phyloP scores from a whole-genome alignment of 2,113 vertebrate species.

The Seriola dumerili region DNA sequence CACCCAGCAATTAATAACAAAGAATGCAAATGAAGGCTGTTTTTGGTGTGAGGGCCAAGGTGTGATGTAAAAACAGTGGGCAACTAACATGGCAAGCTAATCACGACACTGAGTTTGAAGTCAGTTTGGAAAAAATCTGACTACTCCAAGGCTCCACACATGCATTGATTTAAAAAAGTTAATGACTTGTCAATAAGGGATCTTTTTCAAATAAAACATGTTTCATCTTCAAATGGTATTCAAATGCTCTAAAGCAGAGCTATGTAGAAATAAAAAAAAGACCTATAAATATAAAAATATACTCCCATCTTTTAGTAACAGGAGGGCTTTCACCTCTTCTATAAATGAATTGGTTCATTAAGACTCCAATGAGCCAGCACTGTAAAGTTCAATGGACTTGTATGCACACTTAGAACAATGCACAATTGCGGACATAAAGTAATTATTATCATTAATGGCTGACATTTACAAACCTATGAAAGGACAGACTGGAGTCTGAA shows the following conservation, averaged over 20 bases:
- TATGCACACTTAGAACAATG: slow-evolving; percentile 1
- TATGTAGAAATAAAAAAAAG: background rate
- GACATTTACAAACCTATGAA: slow-evolving; percentile 31
- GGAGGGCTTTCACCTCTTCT: slow-evolving; percentile 23
- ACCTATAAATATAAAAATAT: background rate
- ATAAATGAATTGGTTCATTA: slow-evolving; percentile 39
- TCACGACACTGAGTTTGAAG: background rate
- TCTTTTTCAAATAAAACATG: background rate
- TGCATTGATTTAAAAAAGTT: background rate
- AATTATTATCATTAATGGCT: slow-evolving; percentile 12
- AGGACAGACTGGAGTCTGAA: background rate
- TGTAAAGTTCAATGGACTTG: slow-evolving; percentile 62
- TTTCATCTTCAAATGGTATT: background rate
- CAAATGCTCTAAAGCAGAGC: background rate
- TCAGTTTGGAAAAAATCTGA: background rate
- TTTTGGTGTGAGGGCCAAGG: background rate
- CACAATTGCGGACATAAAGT: background rate
- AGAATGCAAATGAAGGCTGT: slow-evolving; percentile 8
- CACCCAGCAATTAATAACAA: slow-evolving; percentile 18
- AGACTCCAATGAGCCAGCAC: slow-evolving; percentile 33
- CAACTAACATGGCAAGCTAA: background rate
- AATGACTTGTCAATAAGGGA: background rate
- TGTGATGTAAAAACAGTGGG: background rate
- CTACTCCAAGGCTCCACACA: background rate
- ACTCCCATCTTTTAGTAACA: background rate